Evolutionary conservation across 2,888 invertebrate species (phyloP).

Genomic region (Caenorhabditis doughertyi): DNA sequence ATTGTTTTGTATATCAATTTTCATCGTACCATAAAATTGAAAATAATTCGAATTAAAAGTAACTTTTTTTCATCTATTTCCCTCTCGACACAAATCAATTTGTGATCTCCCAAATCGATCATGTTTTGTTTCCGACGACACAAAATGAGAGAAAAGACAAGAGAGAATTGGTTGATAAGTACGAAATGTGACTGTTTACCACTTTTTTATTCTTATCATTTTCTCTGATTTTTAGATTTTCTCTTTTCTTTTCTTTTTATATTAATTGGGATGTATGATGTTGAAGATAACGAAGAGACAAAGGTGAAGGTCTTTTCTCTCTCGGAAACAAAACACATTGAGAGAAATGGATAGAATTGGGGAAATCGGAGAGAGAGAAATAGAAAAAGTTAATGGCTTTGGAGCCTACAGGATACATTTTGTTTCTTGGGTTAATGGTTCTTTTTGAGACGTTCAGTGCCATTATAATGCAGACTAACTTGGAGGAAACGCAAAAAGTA

Average conservation of each 20-base stretch:
- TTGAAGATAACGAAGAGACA: conserved; percentile 7
- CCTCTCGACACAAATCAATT: conserved; percentile 9
- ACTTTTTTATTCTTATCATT: conserved; percentile 9
- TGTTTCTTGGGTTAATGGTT: background rate
- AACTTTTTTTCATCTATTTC: background rate
- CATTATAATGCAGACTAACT: too few relatives aligned
- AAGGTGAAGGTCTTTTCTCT: conserved; percentile 11
- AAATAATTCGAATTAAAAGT: background rate
- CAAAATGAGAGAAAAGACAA: background rate
- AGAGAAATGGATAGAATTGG: background rate
- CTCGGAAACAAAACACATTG: conserved; percentile 10
- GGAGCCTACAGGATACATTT: conserved; percentile 4
- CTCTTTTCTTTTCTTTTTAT: background rate
- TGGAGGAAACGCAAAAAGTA: too few relatives aligned
- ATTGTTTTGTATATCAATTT: too few relatives aligned
- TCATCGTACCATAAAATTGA: background rate
- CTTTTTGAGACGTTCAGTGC: too few relatives aligned
- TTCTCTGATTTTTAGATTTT: conserved; percentile 31
- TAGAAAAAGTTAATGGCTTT: background rate
- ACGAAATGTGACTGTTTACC: conserved; percentile 59
- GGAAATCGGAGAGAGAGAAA: background rate
- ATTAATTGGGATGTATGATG: conserved; percentile 41
- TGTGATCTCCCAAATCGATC: conserved; percentile 45
- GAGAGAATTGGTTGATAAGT: conserved; percentile 31
- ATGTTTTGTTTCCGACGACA: background rate